Evolutionary conservation across 2,113 vertebrate species (phyloP).

Genomic region (Prietella phreatophila): DNA sequence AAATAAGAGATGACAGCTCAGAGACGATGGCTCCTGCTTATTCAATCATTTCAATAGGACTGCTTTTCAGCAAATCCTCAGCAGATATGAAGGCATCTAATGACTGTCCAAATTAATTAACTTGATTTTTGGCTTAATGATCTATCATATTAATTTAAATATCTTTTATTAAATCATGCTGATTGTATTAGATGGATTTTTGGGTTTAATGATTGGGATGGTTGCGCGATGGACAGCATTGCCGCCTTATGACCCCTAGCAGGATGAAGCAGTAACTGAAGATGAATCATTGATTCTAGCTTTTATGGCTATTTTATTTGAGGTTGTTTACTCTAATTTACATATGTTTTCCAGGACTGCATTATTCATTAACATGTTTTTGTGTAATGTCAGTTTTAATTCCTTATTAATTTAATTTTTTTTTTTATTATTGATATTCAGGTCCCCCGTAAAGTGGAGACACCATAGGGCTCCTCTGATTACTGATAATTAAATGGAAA

Average conservation of each 20-base stretch:
- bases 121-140: not conserved
- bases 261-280: not conserved
- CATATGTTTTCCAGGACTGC: not conserved
- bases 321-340: not conserved
- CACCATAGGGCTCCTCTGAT: not conserved
- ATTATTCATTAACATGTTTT: constrained; percentile 3
- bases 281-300: not conserved
- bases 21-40: not conserved
- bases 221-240: not conserved
- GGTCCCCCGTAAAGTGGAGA: not conserved
- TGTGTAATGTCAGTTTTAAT: not conserved
- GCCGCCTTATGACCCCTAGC: not conserved
- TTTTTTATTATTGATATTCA: not conserved
- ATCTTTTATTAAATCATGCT: not conserved
- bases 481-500: not conserved
- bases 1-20: constrained; percentile 9
- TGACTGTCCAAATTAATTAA: not conserved
- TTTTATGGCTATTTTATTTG: not conserved
- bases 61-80: constrained; percentile 9
- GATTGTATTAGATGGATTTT: not conserved
- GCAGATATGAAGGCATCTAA: not conserved
- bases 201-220: not conserved
- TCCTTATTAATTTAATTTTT: not conserved
- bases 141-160: not conserved
- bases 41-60: not conserved